Conservation (phyloP, 2,113 vertebrate species). For the Podarcis muralis region DNA sequence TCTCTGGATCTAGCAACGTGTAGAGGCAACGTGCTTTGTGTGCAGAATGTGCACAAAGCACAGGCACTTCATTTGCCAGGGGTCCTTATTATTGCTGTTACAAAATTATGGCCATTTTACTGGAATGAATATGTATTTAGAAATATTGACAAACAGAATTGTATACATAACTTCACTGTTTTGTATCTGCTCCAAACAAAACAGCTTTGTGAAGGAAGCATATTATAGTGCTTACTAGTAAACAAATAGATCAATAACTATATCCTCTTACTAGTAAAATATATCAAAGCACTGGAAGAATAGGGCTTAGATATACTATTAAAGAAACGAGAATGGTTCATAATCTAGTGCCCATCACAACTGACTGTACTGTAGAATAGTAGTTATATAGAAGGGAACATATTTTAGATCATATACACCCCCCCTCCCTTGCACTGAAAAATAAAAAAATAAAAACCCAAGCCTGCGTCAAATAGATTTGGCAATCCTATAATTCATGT, state of each 20-base stretch:
- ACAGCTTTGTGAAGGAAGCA: slow-evolving; percentile 31
- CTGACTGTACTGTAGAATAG: slow-evolving; percentile 58
- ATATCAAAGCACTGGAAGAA: slow-evolving; percentile 34
- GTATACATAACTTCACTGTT: slow-evolving; percentile 42
- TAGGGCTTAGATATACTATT: neutral
- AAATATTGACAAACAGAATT: neutral
- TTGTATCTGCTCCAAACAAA: slow-evolving; percentile 19
- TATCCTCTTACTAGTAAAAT: slow-evolving; percentile 52
- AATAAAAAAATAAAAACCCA: slow-evolving; percentile 20
- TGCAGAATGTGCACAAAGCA: neutral
- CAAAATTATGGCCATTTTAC: neutral
- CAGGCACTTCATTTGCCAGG: neutral
- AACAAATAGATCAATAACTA: neutral
- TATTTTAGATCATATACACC: slow-evolving; percentile 65
- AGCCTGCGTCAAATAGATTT: slow-evolving; percentile 62
- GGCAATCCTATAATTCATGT: slow-evolving; percentile 74
- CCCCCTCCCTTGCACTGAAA: slow-evolving; percentile 51
- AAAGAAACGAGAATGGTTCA: neutral
- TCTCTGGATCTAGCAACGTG: neutral
- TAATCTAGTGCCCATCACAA: slow-evolving; percentile 41
- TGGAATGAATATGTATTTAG: too few relatives aligned
- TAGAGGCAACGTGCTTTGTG: neutral
- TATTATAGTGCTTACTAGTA: slow-evolving; percentile 50
- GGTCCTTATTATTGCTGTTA: neutral
- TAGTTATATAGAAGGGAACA: slow-evolving; percentile 9